These are phyloP conservation scores for Neodiprion lecontei DNA, from an alignment of 1,140 invertebrate genomes.

Conservation along the genomic window DNA sequence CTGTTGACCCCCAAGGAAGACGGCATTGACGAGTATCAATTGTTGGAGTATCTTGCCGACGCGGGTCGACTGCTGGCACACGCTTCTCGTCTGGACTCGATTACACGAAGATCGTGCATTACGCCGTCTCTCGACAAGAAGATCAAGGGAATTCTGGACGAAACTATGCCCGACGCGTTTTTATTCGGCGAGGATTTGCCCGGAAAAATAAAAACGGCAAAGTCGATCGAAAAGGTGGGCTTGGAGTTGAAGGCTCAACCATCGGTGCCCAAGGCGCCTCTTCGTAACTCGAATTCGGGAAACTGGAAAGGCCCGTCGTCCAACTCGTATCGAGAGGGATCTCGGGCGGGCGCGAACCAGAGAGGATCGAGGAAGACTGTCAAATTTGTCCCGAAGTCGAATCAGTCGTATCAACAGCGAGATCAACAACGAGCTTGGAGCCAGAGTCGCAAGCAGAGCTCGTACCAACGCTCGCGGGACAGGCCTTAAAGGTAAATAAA, in stretches of 20 bases:
- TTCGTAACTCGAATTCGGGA: slow-evolving; percentile 15
- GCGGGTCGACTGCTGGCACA: slow-evolving; percentile 10
- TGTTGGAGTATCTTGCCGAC: neutral
- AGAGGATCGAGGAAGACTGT: neutral
- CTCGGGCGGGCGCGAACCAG: slow-evolving; percentile 17
- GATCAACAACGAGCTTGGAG: slow-evolving; percentile 6
- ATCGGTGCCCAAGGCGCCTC: neutral
- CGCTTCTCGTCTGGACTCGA: slow-evolving; percentile 12
- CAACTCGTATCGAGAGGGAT: slow-evolving; percentile 1
- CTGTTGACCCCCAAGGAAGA: too few species aligned
- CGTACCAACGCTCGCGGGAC: neutral
- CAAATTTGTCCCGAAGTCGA: slow-evolving; percentile 3
- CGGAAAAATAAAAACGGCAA: too few species aligned
- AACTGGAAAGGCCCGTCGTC: slow-evolving; percentile 17
- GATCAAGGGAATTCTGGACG: slow-evolving; percentile 16
- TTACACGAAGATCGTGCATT: slow-evolving; percentile 16
- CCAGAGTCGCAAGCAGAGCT: neutral
- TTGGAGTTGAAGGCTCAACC: slow-evolving; percentile 11
- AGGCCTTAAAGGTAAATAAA: slow-evolving; percentile 14
- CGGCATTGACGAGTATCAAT: too few species aligned
- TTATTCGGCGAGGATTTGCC: too few species aligned
- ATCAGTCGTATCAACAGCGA: neutral
- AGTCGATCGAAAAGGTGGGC: slow-evolving; percentile 6
- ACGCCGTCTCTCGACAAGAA: slow-evolving; percentile 18
- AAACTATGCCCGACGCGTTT: slow-evolving; percentile 3